Evolutionary conservation across 2,888 invertebrate species (phyloP).

Genomic region (Drosophila paucipuncta): DNA sequence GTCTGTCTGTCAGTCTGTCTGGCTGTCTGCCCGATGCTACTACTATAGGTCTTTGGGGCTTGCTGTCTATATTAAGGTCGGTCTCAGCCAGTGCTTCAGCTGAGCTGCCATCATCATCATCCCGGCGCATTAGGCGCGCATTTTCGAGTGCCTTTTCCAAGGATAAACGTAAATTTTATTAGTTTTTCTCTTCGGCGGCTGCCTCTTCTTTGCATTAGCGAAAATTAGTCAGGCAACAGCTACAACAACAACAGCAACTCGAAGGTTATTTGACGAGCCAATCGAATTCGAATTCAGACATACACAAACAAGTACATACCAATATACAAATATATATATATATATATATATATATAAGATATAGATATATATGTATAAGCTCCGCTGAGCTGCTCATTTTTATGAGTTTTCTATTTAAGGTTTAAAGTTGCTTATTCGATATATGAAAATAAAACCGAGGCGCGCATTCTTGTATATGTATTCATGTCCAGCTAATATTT

Average conservation of each 20-base stretch:
- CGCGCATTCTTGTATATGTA: not conserved
- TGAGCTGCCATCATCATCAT: conserved; percentile 59
- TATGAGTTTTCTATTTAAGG: conserved; percentile 35
- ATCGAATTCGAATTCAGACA: conserved; percentile 43
- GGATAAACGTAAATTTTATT: conserved; percentile 82
- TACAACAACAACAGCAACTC: conserved; percentile 32
- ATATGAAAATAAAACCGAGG: not conserved
- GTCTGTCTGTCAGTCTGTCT: conserved; percentile 29
- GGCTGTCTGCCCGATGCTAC: conserved; percentile 25
- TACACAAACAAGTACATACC: not conserved
- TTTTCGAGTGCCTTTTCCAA: conserved; percentile 77
- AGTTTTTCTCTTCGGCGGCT: conserved; percentile 56
- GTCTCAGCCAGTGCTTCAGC: conserved; percentile 44
- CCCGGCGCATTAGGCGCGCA: conserved; percentile 75
- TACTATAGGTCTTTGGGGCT: conserved; percentile 47
- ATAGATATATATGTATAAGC: not conserved
- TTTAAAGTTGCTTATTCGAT: conserved; percentile 3
- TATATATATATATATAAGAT: too few species aligned
- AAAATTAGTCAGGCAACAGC: conserved; percentile 72
- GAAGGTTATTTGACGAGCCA: conserved; percentile 67
- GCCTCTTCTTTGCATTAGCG: conserved; percentile 73
- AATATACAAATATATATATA: not conserved
- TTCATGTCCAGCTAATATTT: not conserved
- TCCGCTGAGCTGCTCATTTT: conserved; percentile 2
- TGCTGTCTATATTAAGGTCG: conserved; percentile 76